phyloP scores from a whole-genome alignment of 2,888 invertebrate genomes.

The Dastarcus helophoroides region DNA sequence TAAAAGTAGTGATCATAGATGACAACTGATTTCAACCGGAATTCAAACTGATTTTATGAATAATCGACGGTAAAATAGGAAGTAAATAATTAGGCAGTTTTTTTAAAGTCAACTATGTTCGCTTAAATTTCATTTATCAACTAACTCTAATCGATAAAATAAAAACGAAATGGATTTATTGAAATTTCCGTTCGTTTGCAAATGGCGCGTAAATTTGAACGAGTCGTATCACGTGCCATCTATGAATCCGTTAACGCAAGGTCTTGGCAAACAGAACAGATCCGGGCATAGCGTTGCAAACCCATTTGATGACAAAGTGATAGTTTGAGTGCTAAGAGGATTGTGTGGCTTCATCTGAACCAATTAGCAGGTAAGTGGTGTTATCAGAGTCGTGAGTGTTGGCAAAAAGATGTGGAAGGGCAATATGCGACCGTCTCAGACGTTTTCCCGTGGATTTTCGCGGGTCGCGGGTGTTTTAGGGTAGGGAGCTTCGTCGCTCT shows the following conservation, averaged over 20 bases:
- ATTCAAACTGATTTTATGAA: too few relatives aligned
- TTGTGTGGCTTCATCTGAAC: background rate
- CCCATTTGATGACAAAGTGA: constrained; percentile 27
- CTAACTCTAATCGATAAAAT: too few relatives aligned
- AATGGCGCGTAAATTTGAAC: constrained; percentile 10
- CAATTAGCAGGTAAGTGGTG: constrained; percentile 17
- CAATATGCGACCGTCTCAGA: constrained; percentile 24
- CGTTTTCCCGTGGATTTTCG: constrained; percentile 33
- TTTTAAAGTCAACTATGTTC: too few relatives aligned
- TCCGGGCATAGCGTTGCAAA: constrained; percentile 22
- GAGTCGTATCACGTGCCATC: constrained; percentile 26
- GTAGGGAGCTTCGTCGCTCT: constrained; percentile 40
- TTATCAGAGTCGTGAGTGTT: constrained; percentile 2
- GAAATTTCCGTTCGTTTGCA: too few relatives aligned
- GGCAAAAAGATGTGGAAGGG: constrained; percentile 15
- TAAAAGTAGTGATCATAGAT: too few relatives aligned
- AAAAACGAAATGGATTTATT: too few relatives aligned
- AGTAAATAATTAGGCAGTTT: too few relatives aligned
- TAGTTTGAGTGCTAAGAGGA: constrained; percentile 22
- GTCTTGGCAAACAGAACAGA: constrained; percentile 26
- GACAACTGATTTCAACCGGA: too few relatives aligned
- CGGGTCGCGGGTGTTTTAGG: constrained; percentile 36
- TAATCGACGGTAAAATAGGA: too few relatives aligned
- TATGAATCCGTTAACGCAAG: constrained; percentile 21
- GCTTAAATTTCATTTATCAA: too few relatives aligned